Evolutionary conservation across 2,113 vertebrate genomes (phyloP).

Genomic region (Turdus rufiventris): DNA sequence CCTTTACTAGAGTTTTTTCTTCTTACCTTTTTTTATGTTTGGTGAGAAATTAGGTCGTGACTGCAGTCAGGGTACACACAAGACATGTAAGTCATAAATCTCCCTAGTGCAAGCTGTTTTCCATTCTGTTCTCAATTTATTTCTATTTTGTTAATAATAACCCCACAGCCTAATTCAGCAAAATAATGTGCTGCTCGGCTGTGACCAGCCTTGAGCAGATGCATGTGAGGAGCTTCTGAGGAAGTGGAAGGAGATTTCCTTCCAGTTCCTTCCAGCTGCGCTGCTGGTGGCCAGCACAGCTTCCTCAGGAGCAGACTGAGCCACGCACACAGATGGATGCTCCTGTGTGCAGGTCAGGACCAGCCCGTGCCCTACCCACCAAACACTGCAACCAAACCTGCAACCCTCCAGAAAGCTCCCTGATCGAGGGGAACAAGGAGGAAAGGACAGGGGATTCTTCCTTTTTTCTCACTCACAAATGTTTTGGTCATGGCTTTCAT

Average conservation of each 20-base stretch:
- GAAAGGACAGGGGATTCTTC: not conserved
- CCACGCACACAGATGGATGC: rapidly evolving
- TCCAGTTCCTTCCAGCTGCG: not conserved
- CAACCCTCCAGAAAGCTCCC: not conserved
- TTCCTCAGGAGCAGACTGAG: not conserved
- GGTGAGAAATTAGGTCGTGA: not conserved
- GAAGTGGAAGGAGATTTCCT: not conserved
- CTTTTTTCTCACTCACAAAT: not conserved
- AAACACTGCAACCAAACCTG: not conserved
- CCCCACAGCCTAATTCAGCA: not conserved
- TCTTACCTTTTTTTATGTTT: not conserved
- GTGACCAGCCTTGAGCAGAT: not conserved
- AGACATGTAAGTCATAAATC: not conserved
- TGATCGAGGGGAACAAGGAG: not conserved
- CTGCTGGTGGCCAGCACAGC: rapidly evolving
- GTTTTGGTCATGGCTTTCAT: not conserved
- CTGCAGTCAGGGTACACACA: not conserved
- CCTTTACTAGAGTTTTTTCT: not conserved
- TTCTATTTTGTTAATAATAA: not conserved
- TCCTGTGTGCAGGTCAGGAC: not conserved
- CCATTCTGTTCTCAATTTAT: conserved; percentile 17
- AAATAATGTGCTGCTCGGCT: not conserved
- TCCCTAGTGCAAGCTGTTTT: not conserved
- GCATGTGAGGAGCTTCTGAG: not conserved
- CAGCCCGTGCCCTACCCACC: rapidly evolving